Evolutionary conservation across 2,888 invertebrate species (phyloP).

Genomic region (Epinotia ramella): DNA sequence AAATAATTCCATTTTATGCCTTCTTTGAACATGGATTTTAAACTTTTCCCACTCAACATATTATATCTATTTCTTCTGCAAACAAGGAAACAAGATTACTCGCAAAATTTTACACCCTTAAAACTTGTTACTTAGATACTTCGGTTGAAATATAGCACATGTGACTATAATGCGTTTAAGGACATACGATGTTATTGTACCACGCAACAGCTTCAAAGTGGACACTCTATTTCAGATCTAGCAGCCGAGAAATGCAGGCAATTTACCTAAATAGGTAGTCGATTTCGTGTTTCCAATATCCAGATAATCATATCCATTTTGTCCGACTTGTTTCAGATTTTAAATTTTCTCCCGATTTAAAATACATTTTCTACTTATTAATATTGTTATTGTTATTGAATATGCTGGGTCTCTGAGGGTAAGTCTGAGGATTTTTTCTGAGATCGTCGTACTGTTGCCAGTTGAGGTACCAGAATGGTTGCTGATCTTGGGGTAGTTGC

Average conservation of each 20-base stretch:
- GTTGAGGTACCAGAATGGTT: conserved; percentile 89
- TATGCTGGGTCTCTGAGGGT: conserved; percentile 61
- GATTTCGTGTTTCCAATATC: conserved; percentile 10
- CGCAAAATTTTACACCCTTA: not conserved
- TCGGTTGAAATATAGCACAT: conserved; percentile 5
- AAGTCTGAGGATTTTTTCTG: conserved; percentile 70
- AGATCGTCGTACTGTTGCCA: conserved; percentile 86
- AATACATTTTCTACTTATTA: conserved; percentile 12
- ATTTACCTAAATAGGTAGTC: conserved; percentile 30
- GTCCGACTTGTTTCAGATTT: not conserved
- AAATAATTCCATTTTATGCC: not conserved
- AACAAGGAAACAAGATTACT: not conserved
- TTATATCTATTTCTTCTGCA: not conserved
- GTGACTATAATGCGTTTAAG: not conserved
- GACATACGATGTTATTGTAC: not conserved
- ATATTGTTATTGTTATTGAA: conserved; percentile 51
- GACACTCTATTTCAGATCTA: conserved; percentile 6
- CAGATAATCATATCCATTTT: conserved; percentile 20
- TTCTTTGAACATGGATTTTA: not conserved
- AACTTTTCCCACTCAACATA: not conserved
- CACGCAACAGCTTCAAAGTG: not conserved
- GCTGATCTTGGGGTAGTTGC: conserved; percentile 85
- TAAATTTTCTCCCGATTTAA: conserved; percentile 2
- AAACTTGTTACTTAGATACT: not conserved
- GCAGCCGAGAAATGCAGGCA: conserved; percentile 17